A percentile compares a stretch with the other conserved stretches of the same genome.
These are phyloP conservation scores for Caenorhabditis japonica DNA, from an alignment of 2,888 invertebrate genomes.

Conservation along the genomic window DNA sequence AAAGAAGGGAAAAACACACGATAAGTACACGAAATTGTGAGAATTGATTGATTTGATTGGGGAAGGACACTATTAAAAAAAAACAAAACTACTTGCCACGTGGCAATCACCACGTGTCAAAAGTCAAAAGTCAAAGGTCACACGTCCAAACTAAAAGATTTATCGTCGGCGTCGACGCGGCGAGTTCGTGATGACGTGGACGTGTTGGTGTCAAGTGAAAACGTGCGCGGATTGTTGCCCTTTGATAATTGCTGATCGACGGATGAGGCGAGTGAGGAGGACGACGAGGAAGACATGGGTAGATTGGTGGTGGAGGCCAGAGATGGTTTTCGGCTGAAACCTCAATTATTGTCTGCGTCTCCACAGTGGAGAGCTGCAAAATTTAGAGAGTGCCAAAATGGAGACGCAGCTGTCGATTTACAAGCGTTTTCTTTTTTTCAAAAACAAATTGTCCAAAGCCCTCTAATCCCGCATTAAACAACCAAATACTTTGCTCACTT, in stretches of 20 bases:
- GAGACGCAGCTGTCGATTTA: too few relatives aligned
- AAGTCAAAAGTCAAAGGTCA: slow-evolving; percentile 16
- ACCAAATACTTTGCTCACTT: slow-evolving; percentile 27
- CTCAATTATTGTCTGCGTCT: too few relatives aligned
- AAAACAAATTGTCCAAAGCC: too few relatives aligned
- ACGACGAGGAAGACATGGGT: slow-evolving; percentile 42
- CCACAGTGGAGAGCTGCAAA: too few relatives aligned
- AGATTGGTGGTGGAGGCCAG: slow-evolving; percentile 3
- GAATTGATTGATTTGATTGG: too few relatives aligned
- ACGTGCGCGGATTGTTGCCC: slow-evolving; percentile 30
- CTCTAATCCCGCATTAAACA: background rate
- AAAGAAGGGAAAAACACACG: too few relatives aligned
- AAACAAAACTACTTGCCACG: background rate
- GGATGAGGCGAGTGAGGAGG: slow-evolving; percentile 41
- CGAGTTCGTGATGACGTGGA: slow-evolving; percentile 27
- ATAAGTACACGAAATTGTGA: too few relatives aligned
- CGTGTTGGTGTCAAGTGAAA: slow-evolving; percentile 38
- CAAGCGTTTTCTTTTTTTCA: too few relatives aligned
- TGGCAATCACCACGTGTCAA: background rate
- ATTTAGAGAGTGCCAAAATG: too few relatives aligned
- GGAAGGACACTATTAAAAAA: slow-evolving; percentile 1
- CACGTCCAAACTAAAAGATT: slow-evolving; percentile 48
- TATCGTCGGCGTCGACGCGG: slow-evolving; percentile 43
- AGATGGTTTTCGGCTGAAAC: slow-evolving; percentile 12
- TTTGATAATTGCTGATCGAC: slow-evolving; percentile 32